Evolutionary conservation across 2,888 invertebrate species (phyloP), one percentile per base, ranked within the genome.

Genomic region (Meghimatium bilineatum): DNA sequence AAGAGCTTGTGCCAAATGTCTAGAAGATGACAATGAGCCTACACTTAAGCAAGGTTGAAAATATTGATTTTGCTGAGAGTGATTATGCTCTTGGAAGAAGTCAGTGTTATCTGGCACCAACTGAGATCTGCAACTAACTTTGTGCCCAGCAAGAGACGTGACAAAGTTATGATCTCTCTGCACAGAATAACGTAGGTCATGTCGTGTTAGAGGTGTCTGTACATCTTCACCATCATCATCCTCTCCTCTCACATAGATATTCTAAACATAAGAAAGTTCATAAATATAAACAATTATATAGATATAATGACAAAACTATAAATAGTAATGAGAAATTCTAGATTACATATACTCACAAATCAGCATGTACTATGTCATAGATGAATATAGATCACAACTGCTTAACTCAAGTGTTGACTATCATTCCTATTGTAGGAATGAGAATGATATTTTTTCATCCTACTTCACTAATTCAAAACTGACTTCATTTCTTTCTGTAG

Each of bases 101-200:
- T 72, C 52, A n/a, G 56, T n/a, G n/a, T 67, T 83, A 78, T 52
- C 80, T 38, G 44, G 23, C 20, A 67, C 86, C 52, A 82, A 84
- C 76, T 87, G 86, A 29, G 88, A 86, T 69, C 86, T 86, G 75
- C 84, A 85, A 75, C 80, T 84, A 20, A 86, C 80, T 26, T 66
- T 67, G 66, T 87, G 85, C 67, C 89, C 87, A 77, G 88, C 87
- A 83, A 88, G 87, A 10, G 88, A 82, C 20, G 86, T 71, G 76
- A 81, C 79, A 71, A 86, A 87, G 82, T 83, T 85, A 80, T 84
- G 84, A 63, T 85, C 85, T 52, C 86, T 82, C n/a, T 86, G 87
- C 76, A 87, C 82, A 78, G 86, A 85, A 78, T 79, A 87, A 79
- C 84, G 85, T 44, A 87, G 79, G 52, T 86, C 87, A 87, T 87